Evolutionary conservation across 2,797 vertebrate species (phyloP).

Genomic region (Ptychadena robeensis): DNA sequence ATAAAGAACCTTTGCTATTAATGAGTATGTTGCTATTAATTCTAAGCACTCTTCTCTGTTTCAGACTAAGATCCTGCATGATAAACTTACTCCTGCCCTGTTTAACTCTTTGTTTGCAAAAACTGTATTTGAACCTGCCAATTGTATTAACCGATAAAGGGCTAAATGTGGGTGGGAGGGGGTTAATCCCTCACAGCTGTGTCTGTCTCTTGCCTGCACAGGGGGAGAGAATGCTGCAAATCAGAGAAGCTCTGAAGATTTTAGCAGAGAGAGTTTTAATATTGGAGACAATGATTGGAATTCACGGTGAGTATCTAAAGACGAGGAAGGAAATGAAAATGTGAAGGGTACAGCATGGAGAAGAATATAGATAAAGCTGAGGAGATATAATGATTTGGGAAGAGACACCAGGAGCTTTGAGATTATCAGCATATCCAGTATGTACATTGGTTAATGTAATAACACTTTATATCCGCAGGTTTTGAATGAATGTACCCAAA

Average conservation of each 20-base stretch:
- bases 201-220: constrained; percentile 91
- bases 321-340: constrained; percentile 62
- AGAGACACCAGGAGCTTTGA: neutral
- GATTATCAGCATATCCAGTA: neutral
- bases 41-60: neutral
- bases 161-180: constrained; percentile 59
- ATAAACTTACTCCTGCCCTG: neutral
- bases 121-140: constrained; percentile 18
- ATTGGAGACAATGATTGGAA: constrained; percentile 99
- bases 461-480: neutral
- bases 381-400: neutral
- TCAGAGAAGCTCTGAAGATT: constrained; percentile 99
- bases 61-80: constrained; percentile 23
- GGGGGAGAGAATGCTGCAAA: constrained; percentile 99
- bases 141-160: constrained; percentile 42
- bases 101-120: constrained; percentile 12
- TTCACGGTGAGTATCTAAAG: constrained; percentile 95
- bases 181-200: constrained; percentile 84
- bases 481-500: neutral
- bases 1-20: neutral
- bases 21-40: neutral
- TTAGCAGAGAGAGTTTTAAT: constrained; percentile 99
- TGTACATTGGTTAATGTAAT: neutral
- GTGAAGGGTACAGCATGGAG: neutral
- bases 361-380: neutral